Percentiles rank a stretch among this genome's conserved stretches.
phyloP scores from a whole-genome alignment of 1,140 invertebrate genomes.

The Aphelenchoides besseyi region DNA sequence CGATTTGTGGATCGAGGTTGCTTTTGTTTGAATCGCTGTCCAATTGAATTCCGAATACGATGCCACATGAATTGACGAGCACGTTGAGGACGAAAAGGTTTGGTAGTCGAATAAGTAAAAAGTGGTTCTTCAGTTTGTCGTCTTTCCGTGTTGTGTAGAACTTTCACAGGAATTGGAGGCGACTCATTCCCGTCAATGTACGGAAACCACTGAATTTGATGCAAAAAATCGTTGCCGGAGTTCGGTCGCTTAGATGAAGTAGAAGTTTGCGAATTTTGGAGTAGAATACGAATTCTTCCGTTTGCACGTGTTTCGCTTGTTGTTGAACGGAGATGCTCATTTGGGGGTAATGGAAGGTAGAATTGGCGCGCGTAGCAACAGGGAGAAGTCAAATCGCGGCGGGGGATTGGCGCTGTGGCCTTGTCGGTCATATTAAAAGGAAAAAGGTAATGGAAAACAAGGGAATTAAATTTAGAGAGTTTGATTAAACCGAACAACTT shows the following conservation, averaged over 20 bases:
- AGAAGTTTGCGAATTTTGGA: background rate
- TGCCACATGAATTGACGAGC: background rate
- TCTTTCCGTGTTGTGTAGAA: too few relatives aligned
- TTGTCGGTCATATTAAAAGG: background rate
- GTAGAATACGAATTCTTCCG: background rate
- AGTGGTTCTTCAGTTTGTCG: background rate
- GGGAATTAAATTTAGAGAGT: background rate
- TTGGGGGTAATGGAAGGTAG: constrained; percentile 19
- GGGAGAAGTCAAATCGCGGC: background rate
- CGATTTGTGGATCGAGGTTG: too few relatives aligned
- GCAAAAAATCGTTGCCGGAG: constrained; percentile 13
- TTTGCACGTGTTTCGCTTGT: constrained; percentile 4
- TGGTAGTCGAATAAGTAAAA: background rate
- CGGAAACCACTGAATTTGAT: constrained; percentile 22
- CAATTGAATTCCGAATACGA: background rate
- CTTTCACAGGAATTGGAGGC: background rate
- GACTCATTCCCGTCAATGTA: constrained; percentile 28
- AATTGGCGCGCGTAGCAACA: background rate
- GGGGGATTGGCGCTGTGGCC: background rate
- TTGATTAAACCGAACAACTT: background rate
- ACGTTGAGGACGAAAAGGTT: background rate
- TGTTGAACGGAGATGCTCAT: constrained; percentile 7
- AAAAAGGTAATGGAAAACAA: background rate
- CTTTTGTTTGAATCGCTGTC: background rate
- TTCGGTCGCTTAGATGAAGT: background rate